These are phyloP conservation scores for Eptatretus burgeri DNA, from an alignment of 2,113 vertebrate species.

Conservation along the genomic window DNA sequence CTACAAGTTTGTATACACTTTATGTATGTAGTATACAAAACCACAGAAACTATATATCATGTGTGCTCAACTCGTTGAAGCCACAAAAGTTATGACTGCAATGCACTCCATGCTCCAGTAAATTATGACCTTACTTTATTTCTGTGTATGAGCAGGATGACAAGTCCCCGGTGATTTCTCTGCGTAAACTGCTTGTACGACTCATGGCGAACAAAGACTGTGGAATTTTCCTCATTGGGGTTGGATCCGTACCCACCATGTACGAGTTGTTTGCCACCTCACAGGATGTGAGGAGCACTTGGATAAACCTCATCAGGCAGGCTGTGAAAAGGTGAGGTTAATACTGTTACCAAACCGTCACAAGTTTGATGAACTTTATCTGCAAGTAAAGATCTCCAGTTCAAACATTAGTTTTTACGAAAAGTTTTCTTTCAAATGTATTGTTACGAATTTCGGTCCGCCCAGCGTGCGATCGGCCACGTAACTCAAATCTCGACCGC, in stretches of 20 bases:
- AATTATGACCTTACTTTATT: neutral
- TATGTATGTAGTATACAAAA: neutral
- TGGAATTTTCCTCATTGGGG: constrained; percentile 1
- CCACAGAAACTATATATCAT: neutral
- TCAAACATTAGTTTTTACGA: too few relatives aligned
- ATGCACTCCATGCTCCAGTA: neutral
- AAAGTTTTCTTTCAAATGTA: too few relatives aligned
- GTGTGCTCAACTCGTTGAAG: neutral
- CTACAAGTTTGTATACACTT: neutral
- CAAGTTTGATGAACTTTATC: neutral
- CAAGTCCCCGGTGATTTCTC: constrained; percentile 1
- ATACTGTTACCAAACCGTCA: neutral
- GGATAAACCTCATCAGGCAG: constrained; percentile 3
- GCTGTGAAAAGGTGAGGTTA: neutral
- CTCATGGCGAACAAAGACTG: constrained; percentile 1
- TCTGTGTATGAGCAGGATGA: neutral
- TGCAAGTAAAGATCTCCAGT: too few relatives aligned
- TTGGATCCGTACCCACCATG: neutral
- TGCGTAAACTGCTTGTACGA: constrained; percentile 1
- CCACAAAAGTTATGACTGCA: neutral
- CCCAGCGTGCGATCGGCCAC: too few relatives aligned
- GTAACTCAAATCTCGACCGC: too few relatives aligned
- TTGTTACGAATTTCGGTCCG: too few relatives aligned
- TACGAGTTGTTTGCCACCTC: constrained; percentile 4
- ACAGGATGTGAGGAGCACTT: neutral